Conservation (phyloP, 2,888 invertebrate genomes). For the Leucania comma region DNA sequence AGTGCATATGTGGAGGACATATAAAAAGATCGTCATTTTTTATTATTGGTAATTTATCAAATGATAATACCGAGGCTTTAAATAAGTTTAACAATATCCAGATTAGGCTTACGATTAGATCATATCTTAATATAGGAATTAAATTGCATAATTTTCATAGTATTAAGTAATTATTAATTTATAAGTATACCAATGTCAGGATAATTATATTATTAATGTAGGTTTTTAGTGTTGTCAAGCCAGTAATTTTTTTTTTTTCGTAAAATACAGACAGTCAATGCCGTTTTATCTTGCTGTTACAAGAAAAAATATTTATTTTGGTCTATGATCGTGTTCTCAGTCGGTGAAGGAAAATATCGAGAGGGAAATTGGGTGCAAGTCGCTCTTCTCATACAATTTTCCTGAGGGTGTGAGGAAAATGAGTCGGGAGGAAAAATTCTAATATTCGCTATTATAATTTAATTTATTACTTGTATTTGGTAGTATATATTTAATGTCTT, state of each 20-base stretch:
- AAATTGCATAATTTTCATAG: conserved; percentile 1
- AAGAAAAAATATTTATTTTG: background rate
- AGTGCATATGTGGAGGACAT: background rate
- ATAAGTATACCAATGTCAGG: conserved; percentile 20
- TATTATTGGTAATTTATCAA: conserved; percentile 19
- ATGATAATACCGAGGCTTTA: conserved; percentile 25
- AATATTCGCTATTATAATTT: no score
- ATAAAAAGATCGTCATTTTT: conserved; percentile 10
- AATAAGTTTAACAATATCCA: conserved; percentile 19
- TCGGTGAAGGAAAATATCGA: no score
- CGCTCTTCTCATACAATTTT: no score
- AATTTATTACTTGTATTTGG: no score
- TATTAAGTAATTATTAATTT: conserved; percentile 11
- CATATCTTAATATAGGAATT: conserved; percentile 18
- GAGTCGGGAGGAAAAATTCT: no score
- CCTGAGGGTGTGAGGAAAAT: no score
- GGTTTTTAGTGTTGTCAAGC: background rate
- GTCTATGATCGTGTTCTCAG: background rate
- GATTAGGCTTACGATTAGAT: conserved; percentile 17
- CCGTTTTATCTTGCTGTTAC: background rate
- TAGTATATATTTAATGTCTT: no score
- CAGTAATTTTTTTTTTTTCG: background rate
- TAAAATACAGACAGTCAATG: no score
- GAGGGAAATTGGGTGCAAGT: no score
- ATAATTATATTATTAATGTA: background rate